Base-by-base conservation (phyloP, 2,888 invertebrate genomes). In the Ophion slaviceki region DNA sequence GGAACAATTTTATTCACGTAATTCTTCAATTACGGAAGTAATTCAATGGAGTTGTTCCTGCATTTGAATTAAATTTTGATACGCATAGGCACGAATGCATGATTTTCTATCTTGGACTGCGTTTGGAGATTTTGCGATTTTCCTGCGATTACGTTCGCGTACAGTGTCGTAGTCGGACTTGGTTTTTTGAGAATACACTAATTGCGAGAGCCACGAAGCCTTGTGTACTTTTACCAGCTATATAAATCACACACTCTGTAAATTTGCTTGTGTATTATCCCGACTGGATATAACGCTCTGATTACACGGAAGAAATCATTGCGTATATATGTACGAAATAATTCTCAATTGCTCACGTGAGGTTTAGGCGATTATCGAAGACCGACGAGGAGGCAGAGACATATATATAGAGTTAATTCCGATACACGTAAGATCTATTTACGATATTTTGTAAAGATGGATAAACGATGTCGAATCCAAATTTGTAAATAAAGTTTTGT, bases 401-500 rank as follows among this genome's bases (percentile, higher is more conserved):
- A 85, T 82, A 40, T 11, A 32, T 36, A 40, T 20, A 32, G 17
- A 59, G 40, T 45, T 70, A 64, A 32, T 64, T 64, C 28, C 11
- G 53, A 53, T 64, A 20, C 62, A 36, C 11, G 40, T 36, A 72
- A 74, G 72, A 75, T 75, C n/a, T 53, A 36, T 72, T 64, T 66
- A 53, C 32, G 24, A 57, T 66, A 36, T 45, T 47, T 61, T 53
- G 62, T 72, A 62, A 70, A 32, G 7, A 78, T 77, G 66, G 70
- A 74, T 53, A 47, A 71, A 64, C 61, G 61, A 57, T 68, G 10
- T 40, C 66, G 47, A 62, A 36, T 71, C 57, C 40, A 72, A 66
- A 79, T 74, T 79, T 85, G 85, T 85, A 85, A 75, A 85, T 85
- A 85, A 85, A 82, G 14, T 47, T 85, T 85, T 81, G 53, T 85